Evolutionary conservation across 1,140 invertebrate species (phyloP).

Genomic region (Phymastichus coffea): DNA sequence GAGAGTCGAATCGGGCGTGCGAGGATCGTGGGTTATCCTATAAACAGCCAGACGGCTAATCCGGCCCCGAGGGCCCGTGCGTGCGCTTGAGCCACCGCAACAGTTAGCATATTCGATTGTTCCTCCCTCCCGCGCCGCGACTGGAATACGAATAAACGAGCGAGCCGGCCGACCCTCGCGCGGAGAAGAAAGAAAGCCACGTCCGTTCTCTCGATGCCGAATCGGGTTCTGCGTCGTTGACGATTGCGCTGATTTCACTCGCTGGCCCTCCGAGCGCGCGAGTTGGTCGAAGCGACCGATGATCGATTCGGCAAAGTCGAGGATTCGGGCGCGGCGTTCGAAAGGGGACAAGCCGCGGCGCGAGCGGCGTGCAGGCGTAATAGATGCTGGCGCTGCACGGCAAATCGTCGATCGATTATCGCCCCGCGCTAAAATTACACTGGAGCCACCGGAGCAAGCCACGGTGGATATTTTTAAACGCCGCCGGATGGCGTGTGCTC

Average conservation of each 20-base stretch:
- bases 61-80: slow-evolving; percentile 50
- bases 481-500: too few species aligned
- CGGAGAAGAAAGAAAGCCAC: not conserved
- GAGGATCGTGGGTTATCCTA: slow-evolving; percentile 48
- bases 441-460: not conserved
- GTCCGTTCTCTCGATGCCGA: too few species aligned
- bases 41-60: slow-evolving; percentile 50
- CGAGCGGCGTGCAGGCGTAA: too few species aligned
- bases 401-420: slow-evolving; percentile 25
- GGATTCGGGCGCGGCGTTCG: too few species aligned
- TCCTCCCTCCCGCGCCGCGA: too few species aligned
- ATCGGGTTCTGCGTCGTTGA: too few species aligned
- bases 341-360: too few species aligned
- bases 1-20: slow-evolving; percentile 32
- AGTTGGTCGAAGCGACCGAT: too few species aligned
- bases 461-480: slow-evolving; percentile 15
- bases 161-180: not conserved
- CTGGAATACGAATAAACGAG: not conserved
- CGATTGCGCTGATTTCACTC: too few species aligned
- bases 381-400: too few species aligned
- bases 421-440: slow-evolving; percentile 27
- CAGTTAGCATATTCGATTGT: slow-evolving; percentile 57
- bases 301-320: too few species aligned
- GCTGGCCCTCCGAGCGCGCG: too few species aligned
- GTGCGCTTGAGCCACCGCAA: slow-evolving; percentile 54